phyloP scores from a whole-genome alignment of 2,797 vertebrate genomes.

The Microctenopoma lineatum region DNA sequence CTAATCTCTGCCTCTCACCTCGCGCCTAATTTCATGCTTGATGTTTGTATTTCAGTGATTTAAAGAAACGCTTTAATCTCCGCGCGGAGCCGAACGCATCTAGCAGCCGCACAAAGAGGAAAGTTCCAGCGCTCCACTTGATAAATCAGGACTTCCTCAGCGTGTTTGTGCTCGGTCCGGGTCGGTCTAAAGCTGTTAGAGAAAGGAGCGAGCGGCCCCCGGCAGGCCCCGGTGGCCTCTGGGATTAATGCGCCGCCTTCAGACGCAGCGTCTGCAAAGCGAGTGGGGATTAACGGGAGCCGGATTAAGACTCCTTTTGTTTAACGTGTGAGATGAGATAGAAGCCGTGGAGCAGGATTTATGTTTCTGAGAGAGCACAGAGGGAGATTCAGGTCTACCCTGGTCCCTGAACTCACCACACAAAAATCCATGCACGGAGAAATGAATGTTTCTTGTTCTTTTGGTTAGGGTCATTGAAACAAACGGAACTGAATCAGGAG shows the following conservation, averaged over 20 bases:
- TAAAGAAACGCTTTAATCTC: constrained; percentile 63
- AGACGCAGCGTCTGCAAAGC: constrained; percentile 56
- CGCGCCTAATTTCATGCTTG: constrained; percentile 9
- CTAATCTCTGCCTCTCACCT: constrained; percentile 18
- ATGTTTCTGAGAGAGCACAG: constrained; percentile 24
- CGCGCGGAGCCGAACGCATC: constrained; percentile 46
- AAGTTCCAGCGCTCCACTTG: background rate
- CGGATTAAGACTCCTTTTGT: constrained; percentile 72
- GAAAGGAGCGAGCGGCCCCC: constrained; percentile 22
- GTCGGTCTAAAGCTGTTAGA: constrained; percentile 30
- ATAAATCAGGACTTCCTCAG: constrained; percentile 4
- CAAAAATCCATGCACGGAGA: too few species aligned
- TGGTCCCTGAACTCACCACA: constrained; percentile 45
- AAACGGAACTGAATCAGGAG: too few species aligned
- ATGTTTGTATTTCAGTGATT: constrained; percentile 45
- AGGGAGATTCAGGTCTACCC: constrained; percentile 43
- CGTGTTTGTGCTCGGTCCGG: constrained; percentile 11
- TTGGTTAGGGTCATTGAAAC: too few species aligned
- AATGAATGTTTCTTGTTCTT: too few species aligned
- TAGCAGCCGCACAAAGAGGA: constrained; percentile 36
- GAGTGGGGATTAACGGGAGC: constrained; percentile 55
- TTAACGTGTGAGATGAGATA: constrained; percentile 65
- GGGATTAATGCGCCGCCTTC: constrained; percentile 61
- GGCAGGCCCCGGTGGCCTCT: constrained; percentile 45
- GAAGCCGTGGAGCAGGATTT: constrained; percentile 38